Evolutionary conservation across 1,140 invertebrate genomes (phyloP), one percentile per base, ranked within the genome.

Genomic region (Drosophila arizonae): DNA sequence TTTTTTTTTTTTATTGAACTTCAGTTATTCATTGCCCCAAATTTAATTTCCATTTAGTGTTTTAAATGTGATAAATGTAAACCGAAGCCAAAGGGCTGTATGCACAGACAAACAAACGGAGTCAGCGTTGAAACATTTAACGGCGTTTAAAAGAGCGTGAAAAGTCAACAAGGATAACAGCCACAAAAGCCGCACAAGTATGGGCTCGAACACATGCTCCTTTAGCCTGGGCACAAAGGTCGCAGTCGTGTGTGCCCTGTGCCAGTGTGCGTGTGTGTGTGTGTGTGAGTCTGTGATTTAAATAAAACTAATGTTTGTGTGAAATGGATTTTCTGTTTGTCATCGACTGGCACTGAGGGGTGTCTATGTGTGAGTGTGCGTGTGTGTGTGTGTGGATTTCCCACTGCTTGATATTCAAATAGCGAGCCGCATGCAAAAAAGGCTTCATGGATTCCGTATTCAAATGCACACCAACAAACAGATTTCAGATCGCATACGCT

Each of bases 291-390:
- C 57, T 77, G 57, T 65, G 79, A 80, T 88, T 87, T 88, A 88
- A 88, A 88, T 88, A 88, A 88, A 86, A 86, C 82, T 86, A 86
- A 86, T 86, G 82, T 82, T 87, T 86, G 82, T 87, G 82, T 88
- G 84, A 88, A 88, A 88, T 77, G 82, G 79, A 84, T 90, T 90
- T 90, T 90, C 62, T 81, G 87, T 90, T 90, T 90, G 87, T 90
- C 87, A 90, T 90, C 79, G 79, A 60, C 66, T 67, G 6, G 28
- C 48, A 28, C 11, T 21, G 28, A 28, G 43, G 51, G 24, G 28
- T 48, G 63, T 39, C 43, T 36, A 26, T 46, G 41, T 62, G 58
- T 67, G 21, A 24, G 21, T 24, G 33, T 46, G 41, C 58, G 58
- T 67, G 10, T 79, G 41, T 63, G 33, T 63, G 48, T 68, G 21